Percentiles rank a stretch among this genome's conserved stretches.
These are phyloP conservation scores for Campaea margaritaria DNA, from an alignment of 2,888 invertebrate species.

Conservation along the genomic window DNA sequence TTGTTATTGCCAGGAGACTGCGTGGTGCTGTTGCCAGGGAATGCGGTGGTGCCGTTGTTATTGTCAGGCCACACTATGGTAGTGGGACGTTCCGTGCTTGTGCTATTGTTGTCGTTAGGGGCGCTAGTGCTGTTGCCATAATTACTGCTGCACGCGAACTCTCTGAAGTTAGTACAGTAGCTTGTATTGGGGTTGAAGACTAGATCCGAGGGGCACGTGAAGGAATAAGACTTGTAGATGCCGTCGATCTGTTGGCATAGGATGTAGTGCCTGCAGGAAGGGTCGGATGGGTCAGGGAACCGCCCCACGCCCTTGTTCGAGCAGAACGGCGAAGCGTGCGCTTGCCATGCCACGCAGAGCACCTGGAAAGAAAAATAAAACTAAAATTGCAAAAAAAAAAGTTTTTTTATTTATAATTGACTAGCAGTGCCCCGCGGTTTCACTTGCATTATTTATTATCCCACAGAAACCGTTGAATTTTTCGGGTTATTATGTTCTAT, in stretches of 20 bases:
- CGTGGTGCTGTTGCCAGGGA: slow-evolving; percentile 5
- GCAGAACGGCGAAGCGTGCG: background rate
- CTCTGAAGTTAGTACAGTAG: background rate
- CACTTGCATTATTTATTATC: too few species aligned
- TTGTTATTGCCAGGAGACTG: background rate
- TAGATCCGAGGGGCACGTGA: background rate
- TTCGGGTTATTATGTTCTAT: too few species aligned
- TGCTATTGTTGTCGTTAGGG: background rate
- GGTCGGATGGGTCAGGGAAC: slow-evolving; percentile 5
- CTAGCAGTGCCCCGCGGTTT: too few species aligned
- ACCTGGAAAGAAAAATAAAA: background rate
- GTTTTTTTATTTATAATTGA: too few species aligned
- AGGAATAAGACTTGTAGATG: background rate
- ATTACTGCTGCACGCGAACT: background rate
- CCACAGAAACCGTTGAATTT: too few species aligned
- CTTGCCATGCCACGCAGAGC: background rate
- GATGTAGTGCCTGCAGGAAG: background rate
- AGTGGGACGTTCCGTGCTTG: too few species aligned
- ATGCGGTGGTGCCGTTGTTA: background rate
- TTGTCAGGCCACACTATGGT: background rate
- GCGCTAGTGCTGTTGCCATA: background rate
- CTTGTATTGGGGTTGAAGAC: slow-evolving; percentile 1
- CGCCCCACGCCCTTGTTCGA: background rate
- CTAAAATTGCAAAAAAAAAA: background rate
- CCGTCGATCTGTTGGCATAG: background rate